Conservation (phyloP, 2,888 invertebrate species). For the Dolichopus griseipennis region DNA sequence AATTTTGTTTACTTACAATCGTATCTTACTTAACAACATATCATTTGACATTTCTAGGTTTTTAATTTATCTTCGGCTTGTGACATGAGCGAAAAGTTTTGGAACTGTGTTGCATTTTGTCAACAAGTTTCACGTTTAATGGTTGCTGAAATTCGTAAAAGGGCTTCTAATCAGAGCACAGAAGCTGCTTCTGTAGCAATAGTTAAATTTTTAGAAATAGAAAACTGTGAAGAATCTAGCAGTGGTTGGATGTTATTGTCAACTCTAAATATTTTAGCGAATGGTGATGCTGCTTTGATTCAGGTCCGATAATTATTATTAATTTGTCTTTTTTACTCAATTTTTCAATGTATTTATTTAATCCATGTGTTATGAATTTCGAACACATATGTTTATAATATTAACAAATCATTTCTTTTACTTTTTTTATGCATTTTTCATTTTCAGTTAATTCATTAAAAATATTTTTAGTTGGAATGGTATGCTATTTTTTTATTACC, state of each 20-base stretch:
- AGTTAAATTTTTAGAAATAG: constrained; percentile 92
- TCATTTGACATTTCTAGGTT: constrained; percentile 52
- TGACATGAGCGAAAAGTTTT: constrained; percentile 96
- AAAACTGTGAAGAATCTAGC: constrained; percentile 86
- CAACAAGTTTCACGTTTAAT: constrained; percentile 90
- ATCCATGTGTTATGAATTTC: neutral
- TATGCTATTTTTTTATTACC: neutral
- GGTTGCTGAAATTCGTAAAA: constrained; percentile 90
- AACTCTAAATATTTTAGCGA: constrained; percentile 82
- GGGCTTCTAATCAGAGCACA: constrained; percentile 90
- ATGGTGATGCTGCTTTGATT: constrained; percentile 80
- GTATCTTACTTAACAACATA: constrained; percentile 13
- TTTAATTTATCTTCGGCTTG: constrained; percentile 88
- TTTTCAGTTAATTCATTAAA: neutral
- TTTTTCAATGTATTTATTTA: neutral
- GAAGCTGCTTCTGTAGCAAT: constrained; percentile 95
- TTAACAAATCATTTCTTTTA: neutral
- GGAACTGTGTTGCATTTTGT: constrained; percentile 89
- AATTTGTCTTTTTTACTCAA: neutral
- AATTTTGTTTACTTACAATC: constrained; percentile 15
- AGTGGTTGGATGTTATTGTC: constrained; percentile 95
- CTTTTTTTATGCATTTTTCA: neutral
- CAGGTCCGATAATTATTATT: constrained; percentile 52
- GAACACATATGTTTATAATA: no score
- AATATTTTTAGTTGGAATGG: neutral